Evolutionary conservation across 2,113 vertebrate genomes (phyloP), one percentile per base, ranked within the genome.

Genomic region (Mugil cephalus): DNA sequence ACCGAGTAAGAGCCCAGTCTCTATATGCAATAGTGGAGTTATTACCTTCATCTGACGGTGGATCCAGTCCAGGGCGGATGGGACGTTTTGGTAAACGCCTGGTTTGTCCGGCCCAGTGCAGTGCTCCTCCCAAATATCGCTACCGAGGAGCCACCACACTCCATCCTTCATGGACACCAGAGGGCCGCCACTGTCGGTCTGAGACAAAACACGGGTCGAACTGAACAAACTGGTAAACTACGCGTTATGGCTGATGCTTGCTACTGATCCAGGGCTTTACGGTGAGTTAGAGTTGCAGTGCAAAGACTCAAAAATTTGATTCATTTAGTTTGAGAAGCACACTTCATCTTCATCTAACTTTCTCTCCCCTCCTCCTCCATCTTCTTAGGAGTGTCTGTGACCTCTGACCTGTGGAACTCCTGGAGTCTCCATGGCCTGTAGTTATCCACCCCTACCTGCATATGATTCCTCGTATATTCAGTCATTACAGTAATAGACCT

Each of bases 71-170:
- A 94, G 78, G 58, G 95, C 96, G n/a, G 88, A 66, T 0, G 93
- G 93, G 75, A 96, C 56, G 0, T 95, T 96, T 1, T 94, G 93
- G 0, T 96, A 97, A 12, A 97, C 95, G 4, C 94, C 95, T 0
- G 95, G 96, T 47, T 85, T 95, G 39, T 89, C 87, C 0, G 19
- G 63, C 70, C 77, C 86, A 7, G 92, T 92, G 64, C 96, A 95
- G 38, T 92, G 92, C 0, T 87, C 85, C 8, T 94, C 95, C 95
- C 95, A 95, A 75, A 96, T 94, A 6, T 88, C 95, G 51, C 95
- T 94, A 40, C 96, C 96, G 0, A 94, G 70, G 71, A 98, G 76
- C 96, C 96, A 97, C 96, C 96, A 98, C 42, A 94, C 0, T 0
- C 78, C 84, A 24, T 88, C 88, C 55, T 89, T 91, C 12, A 69